Base-by-base conservation (phyloP, 2,888 invertebrate genomes). In the Venusia cambrica region DNA sequence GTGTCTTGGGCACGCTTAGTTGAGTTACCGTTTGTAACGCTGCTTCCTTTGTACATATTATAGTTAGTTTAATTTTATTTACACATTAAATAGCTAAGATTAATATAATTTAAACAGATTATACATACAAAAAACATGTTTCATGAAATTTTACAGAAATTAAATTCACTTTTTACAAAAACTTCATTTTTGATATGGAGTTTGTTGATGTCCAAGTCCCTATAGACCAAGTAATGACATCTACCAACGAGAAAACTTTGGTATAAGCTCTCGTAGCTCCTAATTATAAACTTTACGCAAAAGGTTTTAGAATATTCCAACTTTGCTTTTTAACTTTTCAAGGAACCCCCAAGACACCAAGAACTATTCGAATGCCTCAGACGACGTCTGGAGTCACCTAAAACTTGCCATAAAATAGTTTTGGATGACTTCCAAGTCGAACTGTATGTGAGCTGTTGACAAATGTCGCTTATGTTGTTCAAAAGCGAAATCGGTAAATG, bases 381-480 rank as follows among this genome's bases (percentile, higher is more conserved):
- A 57, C n/a, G n/a, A n/a, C 52, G 51, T 56, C 57, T 57, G 48
- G 46, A 68, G 57, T 57, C 61, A 55, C 56, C 49, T 38, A 62
- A 62, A 64, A 62, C 57, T 61, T 53, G 42, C 62, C 59, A 65
- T 74, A 76, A n/a, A 70, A 73, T 69, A 73, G 75, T 63, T 62
- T 74, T 76, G 75, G 77, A 73, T 58, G 45, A 46, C 51, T 57
- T 76, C 76, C 76, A 78, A 76, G 51, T 53, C 50, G 48, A 62
- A 60, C 48, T 44, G 44, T n/a, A 8, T 8, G n/a, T n/a, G n/a
- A n/a, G n/a, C 4, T n/a, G 4, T 33, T 25, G 19, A 33, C 24
- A 29, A 38, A 9, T 17, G 13, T 9, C 14, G 2, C 24, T 25
- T 33, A 9, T 17, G 13, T 9, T 11, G 2, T 8, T 11, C 9